A percentile compares a stretch with the other conserved stretches of the same genome.
Conservation (phyloP, 2,797 vertebrate genomes). For the Danio jaintianensis region DNA sequence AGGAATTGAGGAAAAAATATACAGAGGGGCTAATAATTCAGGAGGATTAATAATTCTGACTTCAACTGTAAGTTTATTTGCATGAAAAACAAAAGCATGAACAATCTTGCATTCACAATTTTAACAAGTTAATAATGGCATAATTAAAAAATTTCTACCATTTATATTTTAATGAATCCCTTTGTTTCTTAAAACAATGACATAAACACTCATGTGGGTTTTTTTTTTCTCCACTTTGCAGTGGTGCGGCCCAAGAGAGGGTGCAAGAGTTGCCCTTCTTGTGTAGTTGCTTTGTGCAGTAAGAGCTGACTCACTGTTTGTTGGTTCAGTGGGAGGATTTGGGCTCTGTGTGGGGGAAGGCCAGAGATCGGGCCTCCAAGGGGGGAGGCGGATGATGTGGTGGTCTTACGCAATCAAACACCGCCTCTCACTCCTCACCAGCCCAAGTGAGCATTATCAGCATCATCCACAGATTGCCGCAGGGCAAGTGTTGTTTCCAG, state of each 20-base stretch:
- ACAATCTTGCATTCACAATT: neutral
- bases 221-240: neutral
- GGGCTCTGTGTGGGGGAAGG: conserved; percentile 41
- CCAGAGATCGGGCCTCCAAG: conserved; percentile 45
- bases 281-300: conserved; percentile 32
- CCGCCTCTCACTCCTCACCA: conserved; percentile 43
- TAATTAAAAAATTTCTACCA: neutral
- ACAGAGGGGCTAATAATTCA: too few species aligned
- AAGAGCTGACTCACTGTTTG: conserved; percentile 49
- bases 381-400: conserved; percentile 48
- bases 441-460: conserved; percentile 43
- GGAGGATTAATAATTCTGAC: too few species aligned
- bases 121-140: neutral
- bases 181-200: conserved; percentile 5
- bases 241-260: neutral
- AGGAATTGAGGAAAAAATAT: too few species aligned
- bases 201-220: neutral
- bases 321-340: conserved; percentile 42
- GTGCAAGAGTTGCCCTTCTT: conserved; percentile 20
- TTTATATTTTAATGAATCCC: neutral
- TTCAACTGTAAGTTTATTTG: too few species aligned
- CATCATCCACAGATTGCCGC: conserved; percentile 23
- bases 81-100: neutral
- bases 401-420: conserved; percentile 52
- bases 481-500: conserved; percentile 26